Conservation (phyloP, 2,888 invertebrate species). For the Callimorpha dominula region DNA sequence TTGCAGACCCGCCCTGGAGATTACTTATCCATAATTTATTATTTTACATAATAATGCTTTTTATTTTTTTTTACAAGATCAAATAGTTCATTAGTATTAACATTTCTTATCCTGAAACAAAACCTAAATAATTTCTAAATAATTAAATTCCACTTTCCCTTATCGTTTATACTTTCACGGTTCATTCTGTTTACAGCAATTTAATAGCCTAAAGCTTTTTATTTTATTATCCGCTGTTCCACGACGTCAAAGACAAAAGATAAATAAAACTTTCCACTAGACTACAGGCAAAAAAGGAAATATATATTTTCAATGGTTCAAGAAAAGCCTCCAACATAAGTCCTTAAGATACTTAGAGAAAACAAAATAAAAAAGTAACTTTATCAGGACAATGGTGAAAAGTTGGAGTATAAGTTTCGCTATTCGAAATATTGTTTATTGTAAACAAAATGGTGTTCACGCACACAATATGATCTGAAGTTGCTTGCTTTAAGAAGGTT, state of each 20-base stretch:
- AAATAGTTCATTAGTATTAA: neutral
- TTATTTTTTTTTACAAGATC: neutral
- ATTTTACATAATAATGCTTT: neutral
- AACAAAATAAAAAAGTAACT: constrained; percentile 4
- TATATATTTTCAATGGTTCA: constrained; percentile 9
- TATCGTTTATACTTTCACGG: constrained; percentile 8
- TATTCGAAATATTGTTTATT: neutral
- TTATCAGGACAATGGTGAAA: constrained; percentile 5
- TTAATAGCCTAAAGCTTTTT: constrained; percentile 12
- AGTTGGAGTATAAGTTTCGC: neutral
- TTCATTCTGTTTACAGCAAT: constrained; percentile 9
- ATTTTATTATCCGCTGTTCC: constrained; percentile 5
- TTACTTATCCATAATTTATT: neutral
- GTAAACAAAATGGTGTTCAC: neutral
- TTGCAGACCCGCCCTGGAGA: neutral
- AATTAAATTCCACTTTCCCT: constrained; percentile 7
- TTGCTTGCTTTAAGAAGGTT: too few species aligned
- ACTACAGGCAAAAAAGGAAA: constrained; percentile 10
- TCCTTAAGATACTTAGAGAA: constrained; percentile 14
- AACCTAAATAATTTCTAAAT: neutral
- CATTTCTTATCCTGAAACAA: neutral
- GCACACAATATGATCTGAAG: neutral
- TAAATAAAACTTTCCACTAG: constrained; percentile 15
- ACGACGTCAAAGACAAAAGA: constrained; percentile 14
- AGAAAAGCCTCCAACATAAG: constrained; percentile 6